A percentile compares a stretch with the other conserved stretches of the same genome.
phyloP scores from a whole-genome alignment of 2,888 invertebrate species.

The Epistrophe grossulariae region DNA sequence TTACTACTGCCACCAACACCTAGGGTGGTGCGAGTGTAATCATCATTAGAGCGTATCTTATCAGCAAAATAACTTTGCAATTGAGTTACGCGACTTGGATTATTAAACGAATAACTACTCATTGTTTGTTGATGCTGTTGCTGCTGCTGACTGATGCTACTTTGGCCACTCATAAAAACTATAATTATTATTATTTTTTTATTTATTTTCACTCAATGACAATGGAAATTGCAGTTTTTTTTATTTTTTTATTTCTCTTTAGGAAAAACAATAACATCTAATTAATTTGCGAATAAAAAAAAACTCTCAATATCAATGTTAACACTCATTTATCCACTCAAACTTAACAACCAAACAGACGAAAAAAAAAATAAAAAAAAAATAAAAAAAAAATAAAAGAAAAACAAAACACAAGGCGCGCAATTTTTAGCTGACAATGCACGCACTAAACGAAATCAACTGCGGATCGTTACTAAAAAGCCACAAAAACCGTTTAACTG shows the following conservation, averaged over 20 bases:
- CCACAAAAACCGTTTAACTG: slow-evolving; percentile 74
- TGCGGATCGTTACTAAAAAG: slow-evolving; percentile 74
- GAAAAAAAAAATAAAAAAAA: background rate
- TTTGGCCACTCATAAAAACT: slow-evolving; percentile 24
- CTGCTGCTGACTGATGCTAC: background rate
- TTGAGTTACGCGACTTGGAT: slow-evolving; percentile 72
- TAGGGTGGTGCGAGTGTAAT: slow-evolving; percentile 66
- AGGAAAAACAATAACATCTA: background rate
- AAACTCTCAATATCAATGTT: slow-evolving; percentile 31
- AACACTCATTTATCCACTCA: slow-evolving; percentile 29
- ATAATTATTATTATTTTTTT: background rate
- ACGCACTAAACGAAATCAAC: slow-evolving; percentile 74
- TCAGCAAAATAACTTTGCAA: slow-evolving; percentile 75
- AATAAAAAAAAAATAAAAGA: background rate
- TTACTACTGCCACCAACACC: slow-evolving; percentile 64
- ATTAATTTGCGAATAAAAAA: background rate
- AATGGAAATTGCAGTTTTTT: slow-evolving; percentile 13
- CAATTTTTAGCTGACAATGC: slow-evolving; percentile 58
- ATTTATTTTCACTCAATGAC: background rate
- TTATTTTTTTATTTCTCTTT: background rate
- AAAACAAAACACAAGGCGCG: slow-evolving; percentile 21
- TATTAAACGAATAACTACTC: slow-evolving; percentile 70
- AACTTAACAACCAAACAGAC: background rate
- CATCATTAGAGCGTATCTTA: slow-evolving; percentile 75
- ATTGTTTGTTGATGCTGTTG: slow-evolving; percentile 4